Evolutionary conservation across 2,888 invertebrate genomes (phyloP).

Genomic region (Stenchaetothrips biformis): DNA sequence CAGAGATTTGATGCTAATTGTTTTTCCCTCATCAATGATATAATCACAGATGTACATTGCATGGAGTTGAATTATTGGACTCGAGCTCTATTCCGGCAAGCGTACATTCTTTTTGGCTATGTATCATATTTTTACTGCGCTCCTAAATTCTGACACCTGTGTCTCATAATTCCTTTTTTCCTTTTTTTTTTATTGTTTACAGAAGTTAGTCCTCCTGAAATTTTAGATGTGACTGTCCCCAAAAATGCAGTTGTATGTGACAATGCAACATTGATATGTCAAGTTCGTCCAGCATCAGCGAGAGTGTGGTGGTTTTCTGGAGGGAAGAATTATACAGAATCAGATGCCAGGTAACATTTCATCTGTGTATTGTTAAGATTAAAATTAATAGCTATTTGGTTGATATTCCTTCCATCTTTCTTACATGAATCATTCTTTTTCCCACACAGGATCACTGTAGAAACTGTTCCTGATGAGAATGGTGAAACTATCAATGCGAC

Average conservation of each 20-base stretch:
- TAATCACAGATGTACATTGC: neutral
- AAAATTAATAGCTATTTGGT: no score
- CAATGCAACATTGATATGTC: constrained; percentile 33
- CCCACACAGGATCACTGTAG: no score
- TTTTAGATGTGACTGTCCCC: constrained; percentile 32
- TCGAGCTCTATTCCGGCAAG: neutral
- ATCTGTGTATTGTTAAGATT: constrained; percentile 26
- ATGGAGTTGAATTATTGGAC: neutral
- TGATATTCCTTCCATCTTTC: no score
- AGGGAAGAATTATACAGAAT: constrained; percentile 52
- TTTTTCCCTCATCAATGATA: neutral
- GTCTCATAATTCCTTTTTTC: neutral
- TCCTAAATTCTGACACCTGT: no score
- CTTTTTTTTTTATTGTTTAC: neutral
- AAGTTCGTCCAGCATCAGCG: constrained; percentile 29
- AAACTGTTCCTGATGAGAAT: constrained; percentile 33
- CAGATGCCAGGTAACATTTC: constrained; percentile 47
- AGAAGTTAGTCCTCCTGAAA: constrained; percentile 20
- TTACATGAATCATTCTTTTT: no score
- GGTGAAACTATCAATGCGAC: constrained; percentile 28
- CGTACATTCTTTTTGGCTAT: neutral
- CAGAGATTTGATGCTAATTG: neutral
- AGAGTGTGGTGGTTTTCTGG: constrained; percentile 54
- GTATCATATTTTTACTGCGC: neutral
- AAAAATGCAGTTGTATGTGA: constrained; percentile 26